phyloP scores from a whole-genome alignment of 2,888 invertebrate genomes.

The Drosophila setosimentum region DNA sequence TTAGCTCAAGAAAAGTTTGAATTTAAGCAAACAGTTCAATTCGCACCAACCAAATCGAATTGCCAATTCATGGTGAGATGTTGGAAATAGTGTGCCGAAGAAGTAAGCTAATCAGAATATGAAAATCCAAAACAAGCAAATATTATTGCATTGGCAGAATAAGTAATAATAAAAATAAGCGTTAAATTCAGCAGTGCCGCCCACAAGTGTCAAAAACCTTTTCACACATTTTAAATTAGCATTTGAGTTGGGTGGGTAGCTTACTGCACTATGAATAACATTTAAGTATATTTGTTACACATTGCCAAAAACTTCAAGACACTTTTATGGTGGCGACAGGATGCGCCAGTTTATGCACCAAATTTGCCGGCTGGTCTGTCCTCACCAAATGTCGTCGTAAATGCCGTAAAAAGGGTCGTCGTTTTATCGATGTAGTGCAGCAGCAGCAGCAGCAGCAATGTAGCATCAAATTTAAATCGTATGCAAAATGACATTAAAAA shows the following conservation, averaged over 20 bases:
- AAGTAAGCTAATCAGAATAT: neutral
- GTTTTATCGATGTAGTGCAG: constrained; percentile 67
- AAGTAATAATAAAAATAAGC: constrained; percentile 1
- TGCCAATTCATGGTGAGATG: neutral
- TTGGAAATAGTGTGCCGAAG: neutral
- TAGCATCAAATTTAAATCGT: constrained; percentile 63
- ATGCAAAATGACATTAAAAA: constrained; percentile 75
- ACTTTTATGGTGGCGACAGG: constrained; percentile 61
- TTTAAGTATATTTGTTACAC: constrained; percentile 56
- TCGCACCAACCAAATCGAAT: neutral
- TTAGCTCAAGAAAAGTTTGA: neutral
- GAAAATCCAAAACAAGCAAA: neutral
- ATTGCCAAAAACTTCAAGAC: constrained; percentile 52
- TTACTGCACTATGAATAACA: constrained; percentile 51
- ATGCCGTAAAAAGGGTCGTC: constrained; percentile 30
- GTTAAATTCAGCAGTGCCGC: constrained; percentile 42
- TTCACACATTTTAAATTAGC: constrained; percentile 54
- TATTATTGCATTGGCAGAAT: neutral
- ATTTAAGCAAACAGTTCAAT: neutral
- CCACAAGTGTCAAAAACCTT: constrained; percentile 56
- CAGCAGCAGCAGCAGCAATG: constrained; percentile 6
- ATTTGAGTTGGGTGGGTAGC: neutral
- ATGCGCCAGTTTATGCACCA: constrained; percentile 63
- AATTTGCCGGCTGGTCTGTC: constrained; percentile 63
- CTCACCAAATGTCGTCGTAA: constrained; percentile 28